These are phyloP conservation scores for Litoditis marina DNA, from an alignment of 2,888 invertebrate genomes.

Conservation along the genomic window DNA sequence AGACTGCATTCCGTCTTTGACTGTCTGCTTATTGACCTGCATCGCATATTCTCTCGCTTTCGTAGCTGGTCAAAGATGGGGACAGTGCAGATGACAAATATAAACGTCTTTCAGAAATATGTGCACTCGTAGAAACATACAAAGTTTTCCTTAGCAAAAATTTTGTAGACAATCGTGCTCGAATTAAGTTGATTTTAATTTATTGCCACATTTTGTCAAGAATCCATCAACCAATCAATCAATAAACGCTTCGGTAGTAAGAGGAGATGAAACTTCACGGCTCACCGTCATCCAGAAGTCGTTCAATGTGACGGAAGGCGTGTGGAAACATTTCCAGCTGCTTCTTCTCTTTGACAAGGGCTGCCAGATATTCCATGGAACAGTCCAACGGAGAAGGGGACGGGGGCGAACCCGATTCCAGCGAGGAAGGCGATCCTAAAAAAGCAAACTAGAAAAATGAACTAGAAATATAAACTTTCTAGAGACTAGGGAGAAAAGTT, in stretches of 20 bases:
- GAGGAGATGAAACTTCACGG: background rate
- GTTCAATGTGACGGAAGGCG: conserved; percentile 51
- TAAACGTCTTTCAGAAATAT: background rate
- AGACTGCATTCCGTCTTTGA: no score
- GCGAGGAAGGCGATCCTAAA: conserved; percentile 5
- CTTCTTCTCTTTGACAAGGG: conserved; percentile 51
- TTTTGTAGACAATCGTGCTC: no score
- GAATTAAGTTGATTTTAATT: no score
- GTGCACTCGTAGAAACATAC: no score
- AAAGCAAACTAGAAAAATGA: background rate
- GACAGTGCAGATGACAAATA: background rate
- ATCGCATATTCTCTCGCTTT: no score
- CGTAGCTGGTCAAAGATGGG: no score
- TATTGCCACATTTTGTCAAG: no score
- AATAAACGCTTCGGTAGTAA: no score
- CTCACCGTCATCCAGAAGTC: conserved; percentile 52
- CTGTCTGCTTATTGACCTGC: no score
- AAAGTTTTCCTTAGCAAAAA: no score
- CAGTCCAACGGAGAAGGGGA: conserved; percentile 1
- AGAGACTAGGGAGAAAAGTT: background rate
- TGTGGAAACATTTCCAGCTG: conserved; percentile 49
- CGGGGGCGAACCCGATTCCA: conserved; percentile 4
- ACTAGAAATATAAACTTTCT: no score
- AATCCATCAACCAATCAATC: no score
- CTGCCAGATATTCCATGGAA: conserved; percentile 46